phyloP scores from a whole-genome alignment of 1,140 invertebrate genomes.

The Episyrphus balteatus region DNA sequence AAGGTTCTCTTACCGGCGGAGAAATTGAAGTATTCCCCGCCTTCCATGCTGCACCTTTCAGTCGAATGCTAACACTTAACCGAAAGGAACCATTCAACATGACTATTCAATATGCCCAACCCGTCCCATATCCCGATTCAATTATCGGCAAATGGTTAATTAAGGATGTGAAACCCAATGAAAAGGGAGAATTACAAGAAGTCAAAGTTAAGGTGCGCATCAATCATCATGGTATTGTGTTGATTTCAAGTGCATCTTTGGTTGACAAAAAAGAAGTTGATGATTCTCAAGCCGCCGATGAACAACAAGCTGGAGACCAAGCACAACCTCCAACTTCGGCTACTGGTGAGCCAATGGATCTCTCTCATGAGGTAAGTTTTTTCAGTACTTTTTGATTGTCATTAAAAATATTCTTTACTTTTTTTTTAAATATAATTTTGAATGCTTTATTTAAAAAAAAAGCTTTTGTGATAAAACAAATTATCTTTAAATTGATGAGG shows the following conservation, averaged over 20 bases:
- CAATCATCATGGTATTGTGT: slow-evolving; percentile 86
- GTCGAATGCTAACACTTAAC: slow-evolving; percentile 89
- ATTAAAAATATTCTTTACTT: background rate
- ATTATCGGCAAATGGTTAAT: slow-evolving; percentile 81
- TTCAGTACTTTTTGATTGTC: background rate
- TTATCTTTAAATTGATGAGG: too few relatives aligned
- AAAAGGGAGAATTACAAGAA: slow-evolving; percentile 83
- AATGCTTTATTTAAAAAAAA: background rate
- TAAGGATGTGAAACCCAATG: slow-evolving; percentile 69
- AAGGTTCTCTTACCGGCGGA: slow-evolving; percentile 54
- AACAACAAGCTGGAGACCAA: slow-evolving; percentile 37
- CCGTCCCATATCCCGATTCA: slow-evolving; percentile 59
- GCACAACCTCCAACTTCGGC: slow-evolving; percentile 21
- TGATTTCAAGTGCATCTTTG: slow-evolving; percentile 70
- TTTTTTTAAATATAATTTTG: background rate
- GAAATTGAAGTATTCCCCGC: slow-evolving; percentile 71
- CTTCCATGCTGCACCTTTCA: slow-evolving; percentile 84
- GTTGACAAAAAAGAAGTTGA: slow-evolving; percentile 67
- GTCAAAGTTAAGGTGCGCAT: slow-evolving; percentile 92
- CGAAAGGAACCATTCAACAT: slow-evolving; percentile 76
- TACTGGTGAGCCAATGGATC: slow-evolving; percentile 38
- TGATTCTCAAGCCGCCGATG: slow-evolving; percentile 41
- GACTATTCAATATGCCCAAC: slow-evolving; percentile 66
- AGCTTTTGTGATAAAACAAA: background rate
- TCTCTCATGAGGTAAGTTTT: slow-evolving; percentile 39